phyloP scores from a whole-genome alignment of 2,888 invertebrate genomes.

The Antheraea yamamai region DNA sequence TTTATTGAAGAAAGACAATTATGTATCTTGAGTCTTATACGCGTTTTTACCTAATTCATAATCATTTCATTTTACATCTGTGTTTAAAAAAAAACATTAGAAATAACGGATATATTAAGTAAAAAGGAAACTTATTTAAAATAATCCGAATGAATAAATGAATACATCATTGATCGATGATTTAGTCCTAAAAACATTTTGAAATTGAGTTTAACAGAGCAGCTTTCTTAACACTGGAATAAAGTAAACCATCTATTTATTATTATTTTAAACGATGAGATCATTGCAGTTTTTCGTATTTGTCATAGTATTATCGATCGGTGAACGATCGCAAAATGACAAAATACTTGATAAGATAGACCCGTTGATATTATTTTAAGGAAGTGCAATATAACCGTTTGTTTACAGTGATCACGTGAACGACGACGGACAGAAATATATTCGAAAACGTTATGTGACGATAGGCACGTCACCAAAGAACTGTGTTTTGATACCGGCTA shows the following conservation, averaged over 20 bases:
- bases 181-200: not conserved
- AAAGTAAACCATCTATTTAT: not conserved
- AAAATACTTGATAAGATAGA: constrained; percentile 7
- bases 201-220: not conserved
- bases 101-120: too few species aligned
- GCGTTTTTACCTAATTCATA: too few species aligned
- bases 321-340: constrained; percentile 1
- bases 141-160: not conserved
- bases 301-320: not conserved
- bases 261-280: constrained; percentile 4
- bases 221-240: not conserved
- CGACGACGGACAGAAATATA: not conserved
- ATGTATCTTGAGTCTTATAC: too few species aligned
- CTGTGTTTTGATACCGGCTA: not conserved
- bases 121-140: too few species aligned
- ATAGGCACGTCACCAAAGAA: not conserved
- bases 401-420: not conserved
- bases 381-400: constrained; percentile 2
- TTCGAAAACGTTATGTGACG: constrained; percentile 2
- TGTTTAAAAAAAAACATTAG: too few species aligned
- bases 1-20: too few species aligned
- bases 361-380: not conserved
- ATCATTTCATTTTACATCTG: too few species aligned
- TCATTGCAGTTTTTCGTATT: not conserved
- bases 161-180: not conserved